Evolutionary conservation across 2,888 invertebrate species (phyloP), one percentile per base, ranked within the genome.

Genomic region (Athetis lepigone): DNA sequence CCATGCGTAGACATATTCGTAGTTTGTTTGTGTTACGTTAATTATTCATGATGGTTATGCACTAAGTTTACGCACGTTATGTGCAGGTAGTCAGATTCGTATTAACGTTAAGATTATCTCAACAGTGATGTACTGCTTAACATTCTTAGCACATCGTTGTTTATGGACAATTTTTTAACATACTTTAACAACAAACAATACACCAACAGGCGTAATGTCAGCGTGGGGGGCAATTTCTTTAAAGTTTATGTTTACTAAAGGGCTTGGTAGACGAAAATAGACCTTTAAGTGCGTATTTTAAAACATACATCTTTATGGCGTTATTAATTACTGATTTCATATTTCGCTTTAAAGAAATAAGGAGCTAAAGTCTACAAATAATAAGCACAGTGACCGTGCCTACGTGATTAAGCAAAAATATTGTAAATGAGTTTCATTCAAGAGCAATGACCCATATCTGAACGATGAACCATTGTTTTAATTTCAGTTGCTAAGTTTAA

Each of bases 351-450:
- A 27, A 27, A 8, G 36, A 36, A 55, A 8, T 11, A 13, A 21
- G 16, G 36, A 18, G 3, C n/a, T 11, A 23, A 39, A 37, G 19
- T 16, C 39, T 37, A 18, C 50, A 39, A 27, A n/a, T 68, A 68
- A 64, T 68, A 45, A 45, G 21, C 62, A 13, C 19, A 11, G 29
- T 5, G 23, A 21, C 46, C 37, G 7, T 27, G 13, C 43, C 37
- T 47, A 29, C 19, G 21, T 70, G 67, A 62, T 52, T n/a, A 23
- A 11, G 51, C 47, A 51, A 51, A 51, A 46, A 61, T 36, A 36
- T 46, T 45, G 23, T 52, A 39, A 61, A 61, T 13, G 21, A 60
- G 18, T 61, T 50, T 19, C 18, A 61, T 46, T 70, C 50, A 27
- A 21, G 23, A 29, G 18, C 47, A 47, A 42, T 47, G 57, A 18